Evolutionary conservation across 53 echinoderm and acorn worm species (phyloP).

Genomic region (Paelopatides confundens): DNA sequence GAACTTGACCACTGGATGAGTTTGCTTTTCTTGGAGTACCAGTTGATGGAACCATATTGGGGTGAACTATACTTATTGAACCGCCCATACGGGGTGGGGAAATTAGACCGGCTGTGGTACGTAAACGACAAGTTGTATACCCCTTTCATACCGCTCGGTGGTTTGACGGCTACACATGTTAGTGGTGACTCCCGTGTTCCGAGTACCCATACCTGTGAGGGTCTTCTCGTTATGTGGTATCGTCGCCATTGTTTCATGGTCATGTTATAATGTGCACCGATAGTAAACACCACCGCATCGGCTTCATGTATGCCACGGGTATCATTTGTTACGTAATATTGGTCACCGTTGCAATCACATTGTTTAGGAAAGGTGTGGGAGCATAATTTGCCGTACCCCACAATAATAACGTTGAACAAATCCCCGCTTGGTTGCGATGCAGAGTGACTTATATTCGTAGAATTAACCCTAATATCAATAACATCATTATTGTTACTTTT

Average conservation of each 20-base stretch:
- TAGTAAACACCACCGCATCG: conserved; percentile 6
- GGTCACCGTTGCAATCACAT: neutral
- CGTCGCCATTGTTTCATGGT: neutral
- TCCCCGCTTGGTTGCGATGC: neutral
- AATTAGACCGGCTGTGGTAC: conserved; percentile 29
- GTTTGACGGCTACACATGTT: neutral
- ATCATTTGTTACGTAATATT: conserved; percentile 7
- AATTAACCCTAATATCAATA: neutral
- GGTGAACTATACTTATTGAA: neutral
- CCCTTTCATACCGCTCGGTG: neutral
- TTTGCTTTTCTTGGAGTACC: conserved; percentile 26
- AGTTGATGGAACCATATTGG: neutral
- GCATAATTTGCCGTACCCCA: conserved; percentile 23
- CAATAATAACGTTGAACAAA: neutral
- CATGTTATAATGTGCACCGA: conserved; percentile 12
- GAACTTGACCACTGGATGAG: conserved; percentile 12
- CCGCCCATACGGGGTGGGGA: conserved; percentile 17
- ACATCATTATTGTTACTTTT: neutral
- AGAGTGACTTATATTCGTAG: neutral
- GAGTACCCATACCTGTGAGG: conserved; percentile 3
- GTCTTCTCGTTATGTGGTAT: neutral
- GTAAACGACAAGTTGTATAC: conserved; percentile 9
- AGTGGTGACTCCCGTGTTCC: conserved; percentile 16
- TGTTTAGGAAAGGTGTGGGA: neutral
- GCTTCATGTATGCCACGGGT: neutral